Evolutionary conservation across 1,140 invertebrate species (phyloP).

Genomic region (Asobara japonica): DNA sequence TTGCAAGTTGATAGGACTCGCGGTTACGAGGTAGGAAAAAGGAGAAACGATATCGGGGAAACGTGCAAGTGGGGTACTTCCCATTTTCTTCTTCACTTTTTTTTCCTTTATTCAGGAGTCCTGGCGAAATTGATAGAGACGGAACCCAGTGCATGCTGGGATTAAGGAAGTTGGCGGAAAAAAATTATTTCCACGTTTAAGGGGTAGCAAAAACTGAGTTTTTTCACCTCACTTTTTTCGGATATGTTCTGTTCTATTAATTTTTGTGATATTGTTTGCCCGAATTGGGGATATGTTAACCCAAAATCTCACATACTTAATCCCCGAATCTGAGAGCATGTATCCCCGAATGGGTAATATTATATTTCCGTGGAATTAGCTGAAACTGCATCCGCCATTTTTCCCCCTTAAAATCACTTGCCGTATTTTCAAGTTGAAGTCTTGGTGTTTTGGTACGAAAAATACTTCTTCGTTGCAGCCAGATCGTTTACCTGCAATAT

Average conservation of each 20-base stretch:
- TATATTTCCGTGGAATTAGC: too few species aligned
- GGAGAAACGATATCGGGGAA: not conserved
- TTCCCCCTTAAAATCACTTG: not conserved
- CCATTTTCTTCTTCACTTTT: not conserved
- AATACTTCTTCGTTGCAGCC: not conserved
- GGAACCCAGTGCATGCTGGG: not conserved
- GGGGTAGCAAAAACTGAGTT: too few species aligned
- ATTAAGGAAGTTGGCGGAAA: not conserved
- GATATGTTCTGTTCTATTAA: too few species aligned
- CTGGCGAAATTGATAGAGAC: not conserved
- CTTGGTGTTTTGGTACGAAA: not conserved
- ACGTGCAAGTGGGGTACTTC: slow-evolving; percentile 7
- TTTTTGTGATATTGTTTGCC: too few species aligned
- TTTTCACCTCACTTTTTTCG: too few species aligned
- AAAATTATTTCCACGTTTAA: not conserved
- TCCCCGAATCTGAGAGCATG: too few species aligned
- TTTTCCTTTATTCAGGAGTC: not conserved
- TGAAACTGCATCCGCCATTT: too few species aligned
- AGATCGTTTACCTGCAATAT: not conserved
- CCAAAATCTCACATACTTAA: too few species aligned
- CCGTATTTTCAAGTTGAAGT: not conserved
- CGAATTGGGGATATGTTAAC: too few species aligned
- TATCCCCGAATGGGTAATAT: too few species aligned
- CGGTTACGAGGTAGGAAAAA: slow-evolving; percentile 11
- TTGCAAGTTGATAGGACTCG: slow-evolving; percentile 15